Evolutionary conservation across 2,797 vertebrate species (phyloP), one percentile per base, ranked within the genome.

Genomic region (Siniperca scherzeri): DNA sequence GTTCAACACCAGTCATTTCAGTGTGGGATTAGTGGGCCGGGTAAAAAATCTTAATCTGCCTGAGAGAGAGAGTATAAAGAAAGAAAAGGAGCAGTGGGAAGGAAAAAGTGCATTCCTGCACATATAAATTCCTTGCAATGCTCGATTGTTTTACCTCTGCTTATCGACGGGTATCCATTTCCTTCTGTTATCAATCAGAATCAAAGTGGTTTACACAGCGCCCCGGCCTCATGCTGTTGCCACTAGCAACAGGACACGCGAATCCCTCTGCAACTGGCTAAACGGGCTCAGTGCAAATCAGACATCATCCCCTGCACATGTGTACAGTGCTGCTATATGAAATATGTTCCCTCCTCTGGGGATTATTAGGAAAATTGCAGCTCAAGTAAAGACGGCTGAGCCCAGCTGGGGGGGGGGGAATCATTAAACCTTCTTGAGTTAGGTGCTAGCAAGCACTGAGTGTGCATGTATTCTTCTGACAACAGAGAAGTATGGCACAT

Each of bases 221-320:
- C 81, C 88, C 40, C 4, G 79, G 86, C 81, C 84, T 77, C 78
- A 82, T 85, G 79, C 93, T 92, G 96, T 97, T 96, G 93, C 95
- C 88, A 93, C 86, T 95, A 93, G 95, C 96, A 96, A 97, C 96
- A 94, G 92, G 93, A 92, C 91, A 94, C 86, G 92, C 73, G 33
- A 91, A 60, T 44, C 53, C 59, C 61, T 9, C 19, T 27, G 9
- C 74, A 80, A 90, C 88, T 66, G 68, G 74, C 74, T 79, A 71
- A 82, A 77, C 72, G 77, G 76, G 79, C 59, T 76, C 60, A 56
- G 42, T 46, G 40, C 62, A 82, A 81, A 87, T 78, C 60, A 73
- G 61, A 81, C 59, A 84, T 83, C 74, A 83, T 81, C 74, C 67
- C 27, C 8, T 66, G 78, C 78, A 82, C 82, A 75, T 89, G 87